Conservation (phyloP, 2,888 invertebrate genomes). For the Pachliopta kotzebuea region DNA sequence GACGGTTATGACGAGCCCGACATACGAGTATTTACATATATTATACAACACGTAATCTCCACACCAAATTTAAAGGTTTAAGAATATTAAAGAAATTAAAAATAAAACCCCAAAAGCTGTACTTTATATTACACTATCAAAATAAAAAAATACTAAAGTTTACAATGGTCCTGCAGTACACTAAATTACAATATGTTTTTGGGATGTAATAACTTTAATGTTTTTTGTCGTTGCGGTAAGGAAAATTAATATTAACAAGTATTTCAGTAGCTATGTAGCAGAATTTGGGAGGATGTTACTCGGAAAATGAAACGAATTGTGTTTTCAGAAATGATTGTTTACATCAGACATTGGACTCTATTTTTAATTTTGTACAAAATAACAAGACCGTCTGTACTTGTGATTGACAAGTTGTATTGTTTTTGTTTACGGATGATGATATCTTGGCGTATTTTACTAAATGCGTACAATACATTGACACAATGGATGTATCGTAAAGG, state of each 20-base stretch:
- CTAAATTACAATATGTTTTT: too few species aligned
- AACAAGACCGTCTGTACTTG: constrained; percentile 17
- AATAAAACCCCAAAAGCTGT: background rate
- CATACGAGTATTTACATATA: constrained; percentile 9
- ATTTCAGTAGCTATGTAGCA: background rate
- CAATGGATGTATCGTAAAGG: constrained; percentile 6
- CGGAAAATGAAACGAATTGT: constrained; percentile 23
- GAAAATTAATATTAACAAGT: too few species aligned
- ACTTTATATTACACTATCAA: too few species aligned
- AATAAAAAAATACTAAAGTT: too few species aligned
- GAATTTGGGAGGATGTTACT: constrained; percentile 1
- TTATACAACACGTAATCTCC: constrained; percentile 1
- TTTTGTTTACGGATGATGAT: constrained; percentile 18
- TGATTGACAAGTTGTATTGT: constrained; percentile 18
- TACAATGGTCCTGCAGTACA: too few species aligned
- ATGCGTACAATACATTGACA: constrained; percentile 5
- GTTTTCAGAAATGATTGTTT: constrained; percentile 23
- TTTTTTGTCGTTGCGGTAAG: too few species aligned
- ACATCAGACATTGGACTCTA: constrained; percentile 19
- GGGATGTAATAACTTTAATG: too few species aligned
- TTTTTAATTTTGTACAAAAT: constrained; percentile 19
- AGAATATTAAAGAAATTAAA: background rate
- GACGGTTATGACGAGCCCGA: constrained; percentile 1
- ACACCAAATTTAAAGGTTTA: background rate
- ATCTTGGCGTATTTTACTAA: constrained; percentile 7